These are phyloP conservation scores for Microtus richardsoni DNA, from an alignment of 2,113 vertebrate species.

Conservation along the genomic window DNA sequence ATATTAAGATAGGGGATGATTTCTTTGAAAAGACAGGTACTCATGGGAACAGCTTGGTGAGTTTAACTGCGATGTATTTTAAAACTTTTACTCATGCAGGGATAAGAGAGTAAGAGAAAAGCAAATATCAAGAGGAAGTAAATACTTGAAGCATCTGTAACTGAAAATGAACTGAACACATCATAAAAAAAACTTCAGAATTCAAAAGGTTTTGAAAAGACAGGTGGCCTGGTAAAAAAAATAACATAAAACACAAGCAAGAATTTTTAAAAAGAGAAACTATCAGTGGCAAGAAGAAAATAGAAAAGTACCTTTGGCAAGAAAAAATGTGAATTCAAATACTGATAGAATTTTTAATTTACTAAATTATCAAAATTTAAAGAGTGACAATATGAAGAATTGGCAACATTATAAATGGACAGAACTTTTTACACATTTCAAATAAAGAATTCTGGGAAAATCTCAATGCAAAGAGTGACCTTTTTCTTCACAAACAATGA, in stretches of 20 bases:
- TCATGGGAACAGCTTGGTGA: background rate
- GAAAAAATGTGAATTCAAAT: background rate
- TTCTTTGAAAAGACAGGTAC: background rate
- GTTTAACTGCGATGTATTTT: conserved; percentile 15
- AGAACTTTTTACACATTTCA: background rate
- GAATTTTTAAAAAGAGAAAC: conserved; percentile 23
- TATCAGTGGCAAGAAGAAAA: background rate
- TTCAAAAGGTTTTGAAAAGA: background rate
- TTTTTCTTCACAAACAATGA: background rate
- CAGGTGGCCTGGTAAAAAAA: background rate
- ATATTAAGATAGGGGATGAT: background rate
- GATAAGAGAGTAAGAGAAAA: background rate
- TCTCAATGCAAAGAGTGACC: background rate
- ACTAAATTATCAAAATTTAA: conserved; percentile 21
- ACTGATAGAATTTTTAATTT: background rate
- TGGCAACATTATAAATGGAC: background rate
- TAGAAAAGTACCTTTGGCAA: background rate
- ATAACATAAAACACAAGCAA: background rate
- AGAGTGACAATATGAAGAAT: background rate
- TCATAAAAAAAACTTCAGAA: background rate
- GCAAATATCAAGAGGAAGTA: background rate
- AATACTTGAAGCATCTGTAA: background rate
- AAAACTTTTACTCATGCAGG: background rate
- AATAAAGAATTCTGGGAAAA: background rate
- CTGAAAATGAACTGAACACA: background rate